Evolutionary conservation across 2,888 invertebrate genomes (phyloP).

Genomic region (Caprella mutica): DNA sequence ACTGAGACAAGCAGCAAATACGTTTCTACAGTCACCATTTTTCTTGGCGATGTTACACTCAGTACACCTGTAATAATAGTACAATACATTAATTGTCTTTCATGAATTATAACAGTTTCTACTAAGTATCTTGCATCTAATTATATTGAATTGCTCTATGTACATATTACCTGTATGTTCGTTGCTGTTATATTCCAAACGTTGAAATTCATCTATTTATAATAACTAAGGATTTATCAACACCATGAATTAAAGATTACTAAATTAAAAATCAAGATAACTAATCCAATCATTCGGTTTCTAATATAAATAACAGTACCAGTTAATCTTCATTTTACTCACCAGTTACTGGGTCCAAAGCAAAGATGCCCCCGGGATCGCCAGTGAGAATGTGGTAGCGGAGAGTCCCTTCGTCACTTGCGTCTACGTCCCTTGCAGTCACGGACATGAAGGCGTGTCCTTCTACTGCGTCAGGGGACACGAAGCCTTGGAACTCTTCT

Average conservation of each 20-base stretch:
- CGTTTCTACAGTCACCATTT: slow-evolving; percentile 61
- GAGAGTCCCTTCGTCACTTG: neutral
- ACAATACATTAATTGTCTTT: too few relatives aligned
- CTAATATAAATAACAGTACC: too few relatives aligned
- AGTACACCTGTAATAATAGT: slow-evolving; percentile 70
- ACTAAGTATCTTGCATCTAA: too few relatives aligned
- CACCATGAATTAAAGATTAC: neutral
- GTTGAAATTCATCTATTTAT: too few relatives aligned
- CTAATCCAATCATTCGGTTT: neutral
- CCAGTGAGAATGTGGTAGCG: slow-evolving; percentile 71
- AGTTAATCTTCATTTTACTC: neutral
- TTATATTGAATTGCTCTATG: too few relatives aligned
- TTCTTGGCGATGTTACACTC: slow-evolving; percentile 60
- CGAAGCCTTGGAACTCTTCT: slow-evolving; percentile 20
- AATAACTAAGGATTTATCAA: too few relatives aligned
- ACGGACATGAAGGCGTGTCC: slow-evolving; percentile 27
- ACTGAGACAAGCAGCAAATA: slow-evolving; percentile 73
- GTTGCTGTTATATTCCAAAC: too few relatives aligned
- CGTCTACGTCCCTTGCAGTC: slow-evolving; percentile 23
- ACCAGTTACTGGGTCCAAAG: slow-evolving; percentile 5
- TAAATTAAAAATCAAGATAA: neutral
- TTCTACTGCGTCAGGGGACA: slow-evolving; percentile 23
- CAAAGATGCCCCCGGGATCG: slow-evolving; percentile 68
- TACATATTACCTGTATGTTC: too few relatives aligned
- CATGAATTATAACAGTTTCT: too few relatives aligned